Percentiles rank a stretch among this genome's conserved stretches.
phyloP scores from a whole-genome alignment of 2,888 invertebrate species.

The Cantharis flavilabris region DNA sequence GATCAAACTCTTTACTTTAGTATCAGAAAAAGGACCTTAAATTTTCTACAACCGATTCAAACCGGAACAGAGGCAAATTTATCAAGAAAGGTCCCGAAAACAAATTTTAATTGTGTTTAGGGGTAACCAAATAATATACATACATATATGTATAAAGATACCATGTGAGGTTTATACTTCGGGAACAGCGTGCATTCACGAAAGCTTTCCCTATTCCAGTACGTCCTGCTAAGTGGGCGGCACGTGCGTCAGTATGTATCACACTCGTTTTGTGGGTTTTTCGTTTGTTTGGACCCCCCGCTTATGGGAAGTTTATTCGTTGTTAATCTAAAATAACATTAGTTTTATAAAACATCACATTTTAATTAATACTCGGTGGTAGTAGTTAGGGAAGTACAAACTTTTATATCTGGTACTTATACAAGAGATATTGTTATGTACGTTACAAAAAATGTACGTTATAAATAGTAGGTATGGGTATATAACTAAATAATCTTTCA shows the following conservation, averaged over 20 bases:
- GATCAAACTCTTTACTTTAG: no score
- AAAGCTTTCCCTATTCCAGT: neutral
- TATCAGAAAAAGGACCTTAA: no score
- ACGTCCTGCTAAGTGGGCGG: conserved; percentile 7
- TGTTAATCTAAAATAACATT: neutral
- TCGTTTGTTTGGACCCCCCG: conserved; percentile 3
- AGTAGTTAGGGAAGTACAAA: no score
- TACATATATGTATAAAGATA: neutral
- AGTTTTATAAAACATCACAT: neutral
- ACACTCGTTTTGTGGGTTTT: neutral
- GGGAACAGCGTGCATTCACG: neutral
- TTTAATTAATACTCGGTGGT: neutral
- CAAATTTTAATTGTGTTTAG: neutral
- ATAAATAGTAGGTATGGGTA: no score
- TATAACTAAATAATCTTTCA: no score
- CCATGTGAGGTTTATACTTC: neutral
- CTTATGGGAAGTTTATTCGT: conserved; percentile 6
- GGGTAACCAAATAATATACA: neutral
- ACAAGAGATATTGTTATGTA: no score
- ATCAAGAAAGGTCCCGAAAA: no score
- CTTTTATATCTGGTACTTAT: no score
- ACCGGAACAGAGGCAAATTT: no score
- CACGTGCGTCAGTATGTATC: conserved; percentile 6
- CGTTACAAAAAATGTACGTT: no score
- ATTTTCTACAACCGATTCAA: no score